These are phyloP conservation scores for Coptodon bakossiorum DNA, from an alignment of 2,113 vertebrate genomes.

Conservation along the genomic window DNA sequence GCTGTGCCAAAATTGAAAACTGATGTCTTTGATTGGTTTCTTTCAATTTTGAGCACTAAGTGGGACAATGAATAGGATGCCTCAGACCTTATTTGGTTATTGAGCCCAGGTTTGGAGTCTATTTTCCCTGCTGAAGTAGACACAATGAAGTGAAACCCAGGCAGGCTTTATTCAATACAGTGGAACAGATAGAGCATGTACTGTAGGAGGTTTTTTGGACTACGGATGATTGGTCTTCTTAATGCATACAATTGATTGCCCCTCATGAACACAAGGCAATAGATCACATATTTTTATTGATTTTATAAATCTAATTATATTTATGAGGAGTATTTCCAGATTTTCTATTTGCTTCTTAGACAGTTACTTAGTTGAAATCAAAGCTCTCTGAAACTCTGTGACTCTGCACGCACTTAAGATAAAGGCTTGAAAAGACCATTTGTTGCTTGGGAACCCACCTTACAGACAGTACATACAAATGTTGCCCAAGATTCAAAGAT, in stretches of 20 bases:
- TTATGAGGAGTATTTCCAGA: neutral
- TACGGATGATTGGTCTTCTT: neutral
- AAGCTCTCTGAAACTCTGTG: neutral
- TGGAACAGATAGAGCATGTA: neutral
- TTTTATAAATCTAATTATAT: neutral
- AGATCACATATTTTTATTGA: neutral
- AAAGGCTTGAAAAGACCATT: neutral
- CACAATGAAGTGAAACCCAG: neutral
- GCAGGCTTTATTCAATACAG: neutral
- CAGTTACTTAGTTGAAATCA: neutral
- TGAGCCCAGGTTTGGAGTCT: neutral
- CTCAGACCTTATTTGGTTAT: slow-evolving; percentile 22
- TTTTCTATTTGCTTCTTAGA: neutral
- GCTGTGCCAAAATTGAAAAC: neutral
- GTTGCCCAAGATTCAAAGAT: neutral
- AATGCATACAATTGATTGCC: neutral
- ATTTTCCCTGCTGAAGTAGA: neutral
- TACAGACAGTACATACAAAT: neutral
- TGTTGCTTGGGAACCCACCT: neutral
- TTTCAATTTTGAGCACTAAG: slow-evolving; percentile 2
- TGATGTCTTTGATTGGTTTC: neutral
- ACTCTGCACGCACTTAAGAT: neutral
- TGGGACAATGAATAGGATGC: slow-evolving; percentile 18
- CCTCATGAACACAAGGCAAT: neutral
- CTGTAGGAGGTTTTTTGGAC: neutral